A percentile compares a stretch with the other conserved stretches of the same genome.
phyloP scores from a whole-genome alignment of 1,140 invertebrate species.

The Musca domestica region DNA sequence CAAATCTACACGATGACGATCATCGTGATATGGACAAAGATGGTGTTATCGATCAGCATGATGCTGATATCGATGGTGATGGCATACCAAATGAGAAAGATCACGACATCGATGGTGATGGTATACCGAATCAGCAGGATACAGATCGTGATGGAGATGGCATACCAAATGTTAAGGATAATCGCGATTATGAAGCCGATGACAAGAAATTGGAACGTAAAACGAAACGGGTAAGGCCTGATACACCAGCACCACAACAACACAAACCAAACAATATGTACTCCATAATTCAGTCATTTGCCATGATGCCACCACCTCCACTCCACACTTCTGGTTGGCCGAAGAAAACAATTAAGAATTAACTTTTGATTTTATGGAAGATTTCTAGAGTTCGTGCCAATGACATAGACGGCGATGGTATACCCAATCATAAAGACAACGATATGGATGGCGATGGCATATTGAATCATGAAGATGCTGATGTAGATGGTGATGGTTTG shows the following conservation, averaged over 20 bases:
- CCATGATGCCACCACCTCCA: too few species aligned
- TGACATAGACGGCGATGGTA: constrained; percentile 47
- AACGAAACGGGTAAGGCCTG: constrained; percentile 27
- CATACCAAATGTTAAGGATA: constrained; percentile 30
- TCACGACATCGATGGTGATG: constrained; percentile 50
- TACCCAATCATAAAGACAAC: constrained; percentile 46
- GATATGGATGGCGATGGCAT: constrained; percentile 47
- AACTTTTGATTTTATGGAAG: constrained; percentile 32
- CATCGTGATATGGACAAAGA: constrained; percentile 35
- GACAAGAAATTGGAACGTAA: constrained; percentile 24
- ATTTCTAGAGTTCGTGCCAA: constrained; percentile 49
- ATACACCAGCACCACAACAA: constrained; percentile 30
- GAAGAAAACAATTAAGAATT: too few species aligned
- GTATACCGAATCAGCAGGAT: constrained; percentile 40
- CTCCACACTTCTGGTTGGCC: constrained; percentile 11
- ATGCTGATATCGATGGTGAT: constrained; percentile 49
- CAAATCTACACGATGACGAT: constrained; percentile 46
- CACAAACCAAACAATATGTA: too few species aligned
- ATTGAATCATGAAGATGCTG: constrained; percentile 44
- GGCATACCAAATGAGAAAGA: constrained; percentile 37
- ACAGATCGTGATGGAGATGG: constrained; percentile 36
- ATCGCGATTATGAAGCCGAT: constrained; percentile 27
- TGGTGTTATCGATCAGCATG: constrained; percentile 16
- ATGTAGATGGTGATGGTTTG: constrained; percentile 54
- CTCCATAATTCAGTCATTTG: too few species aligned